These are phyloP conservation scores for Bombus ignitus DNA, from an alignment of 1,140 invertebrate genomes.

Conservation along the genomic window DNA sequence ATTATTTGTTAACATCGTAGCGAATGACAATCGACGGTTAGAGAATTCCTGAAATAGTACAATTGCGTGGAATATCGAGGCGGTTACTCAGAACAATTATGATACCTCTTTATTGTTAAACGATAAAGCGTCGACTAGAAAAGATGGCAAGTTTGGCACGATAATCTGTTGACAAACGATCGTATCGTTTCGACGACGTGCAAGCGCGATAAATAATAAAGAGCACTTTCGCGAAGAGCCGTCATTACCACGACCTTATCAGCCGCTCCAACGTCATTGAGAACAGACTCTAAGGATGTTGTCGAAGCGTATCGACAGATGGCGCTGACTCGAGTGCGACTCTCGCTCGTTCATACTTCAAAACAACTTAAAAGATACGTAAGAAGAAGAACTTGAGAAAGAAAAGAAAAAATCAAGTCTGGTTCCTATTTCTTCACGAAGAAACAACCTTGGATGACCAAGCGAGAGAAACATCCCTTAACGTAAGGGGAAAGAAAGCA, in stretches of 20 bases:
- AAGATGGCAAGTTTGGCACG: not conserved
- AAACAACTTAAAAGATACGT: not conserved
- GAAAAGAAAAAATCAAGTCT: no score
- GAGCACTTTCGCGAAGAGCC: not conserved
- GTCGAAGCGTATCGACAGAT: slow-evolving; percentile 23
- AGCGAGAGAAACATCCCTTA: not conserved
- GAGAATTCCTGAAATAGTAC: not conserved
- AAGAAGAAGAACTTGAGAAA: not conserved
- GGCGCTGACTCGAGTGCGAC: slow-evolving; percentile 18
- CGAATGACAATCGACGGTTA: not conserved
- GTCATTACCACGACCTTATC: slow-evolving; percentile 35
- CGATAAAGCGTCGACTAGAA: not conserved
- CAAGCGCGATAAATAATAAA: slow-evolving; percentile 27
- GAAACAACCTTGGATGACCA: not conserved
- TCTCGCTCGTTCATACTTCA: not conserved
- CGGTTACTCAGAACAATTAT: not conserved
- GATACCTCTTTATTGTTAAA: not conserved
- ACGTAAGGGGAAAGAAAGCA: not conserved
- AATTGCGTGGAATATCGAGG: not conserved
- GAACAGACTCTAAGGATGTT: slow-evolving; percentile 26
- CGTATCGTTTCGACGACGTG: not conserved
- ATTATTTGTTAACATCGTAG: no score
- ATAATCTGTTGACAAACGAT: slow-evolving; percentile 1
- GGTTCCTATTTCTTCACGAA: not conserved
- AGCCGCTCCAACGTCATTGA: slow-evolving; percentile 22